These are phyloP conservation scores for Callipepla squamata DNA, from an alignment of 2,113 vertebrate genomes.

Conservation along the genomic window DNA sequence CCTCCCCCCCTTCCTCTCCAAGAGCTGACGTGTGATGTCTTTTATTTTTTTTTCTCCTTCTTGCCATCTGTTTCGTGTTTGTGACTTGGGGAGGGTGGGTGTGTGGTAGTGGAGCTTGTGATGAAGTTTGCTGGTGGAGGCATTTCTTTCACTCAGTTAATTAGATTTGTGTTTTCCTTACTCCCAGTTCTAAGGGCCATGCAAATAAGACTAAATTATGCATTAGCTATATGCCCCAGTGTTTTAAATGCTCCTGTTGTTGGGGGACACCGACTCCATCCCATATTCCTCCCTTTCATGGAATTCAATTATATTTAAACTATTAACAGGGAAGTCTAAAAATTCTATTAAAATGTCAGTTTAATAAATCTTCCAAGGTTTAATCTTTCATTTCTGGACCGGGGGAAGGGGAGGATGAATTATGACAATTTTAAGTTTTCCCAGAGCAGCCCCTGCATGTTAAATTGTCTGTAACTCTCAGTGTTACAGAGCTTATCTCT, in stretches of 20 bases:
- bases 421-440: slow-evolving; percentile 67
- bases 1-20: background rate
- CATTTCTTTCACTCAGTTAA: slow-evolving; percentile 66
- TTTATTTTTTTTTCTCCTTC: slow-evolving; percentile 53
- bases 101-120: slow-evolving; percentile 47
- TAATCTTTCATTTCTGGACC: slow-evolving; percentile 64
- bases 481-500: slow-evolving; percentile 37
- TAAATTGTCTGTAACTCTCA: slow-evolving; percentile 45
- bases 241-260: slow-evolving; percentile 44
- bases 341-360: slow-evolving; percentile 74
- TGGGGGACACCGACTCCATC: background rate
- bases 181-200: slow-evolving; percentile 62
- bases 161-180: slow-evolving; percentile 54
- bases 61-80: slow-evolving; percentile 65
- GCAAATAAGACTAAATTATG: slow-evolving; percentile 55
- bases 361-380: slow-evolving; percentile 72
- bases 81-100: slow-evolving; percentile 60
- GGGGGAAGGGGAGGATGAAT: slow-evolving; percentile 59
- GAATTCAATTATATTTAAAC: slow-evolving; percentile 72
- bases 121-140: slow-evolving; percentile 65
- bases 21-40: slow-evolving; percentile 52
- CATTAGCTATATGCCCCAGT: slow-evolving; percentile 1
- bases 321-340: slow-evolving; percentile 70
- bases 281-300: background rate
- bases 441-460: slow-evolving; percentile 31